phyloP scores from a whole-genome alignment of 2,888 invertebrate genomes.

The Microctonus brassicae region DNA sequence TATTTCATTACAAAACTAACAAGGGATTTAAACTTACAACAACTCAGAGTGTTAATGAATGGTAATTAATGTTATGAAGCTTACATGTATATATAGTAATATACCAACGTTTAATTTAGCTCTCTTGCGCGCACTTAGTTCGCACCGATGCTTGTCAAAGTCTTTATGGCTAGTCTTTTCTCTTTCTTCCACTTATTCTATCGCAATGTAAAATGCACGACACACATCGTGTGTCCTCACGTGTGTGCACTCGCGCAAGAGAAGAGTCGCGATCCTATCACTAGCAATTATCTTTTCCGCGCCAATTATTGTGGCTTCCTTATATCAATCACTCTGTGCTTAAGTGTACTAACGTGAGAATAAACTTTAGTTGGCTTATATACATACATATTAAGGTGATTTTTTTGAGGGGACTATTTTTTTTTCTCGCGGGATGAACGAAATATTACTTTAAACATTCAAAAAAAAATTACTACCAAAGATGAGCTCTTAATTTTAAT shows the following conservation, averaged over 20 bases:
- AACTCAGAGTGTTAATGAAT: conserved; percentile 24
- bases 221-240: conserved; percentile 12
- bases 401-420: too few relatives aligned
- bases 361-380: neutral
- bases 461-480: too few relatives aligned
- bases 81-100: too few relatives aligned
- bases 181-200: neutral
- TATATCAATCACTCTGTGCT: conserved; percentile 19
- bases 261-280: conserved; percentile 24
- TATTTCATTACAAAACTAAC: neutral
- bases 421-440: too few relatives aligned
- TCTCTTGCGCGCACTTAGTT: neutral
- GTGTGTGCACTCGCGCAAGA: neutral
- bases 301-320: conserved; percentile 29
- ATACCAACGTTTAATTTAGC: neutral
- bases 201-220: neutral
- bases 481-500: too few relatives aligned
- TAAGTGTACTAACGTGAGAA: neutral
- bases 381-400: too few relatives aligned
- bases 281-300: conserved; percentile 24
- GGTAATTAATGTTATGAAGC: conserved; percentile 26
- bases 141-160: conserved; percentile 10
- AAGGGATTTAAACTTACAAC: neutral
- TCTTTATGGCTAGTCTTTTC: too few relatives aligned
- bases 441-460: too few relatives aligned